Conservation (phyloP, 2,113 vertebrate genomes). For the Macaca fascicularis region DNA sequence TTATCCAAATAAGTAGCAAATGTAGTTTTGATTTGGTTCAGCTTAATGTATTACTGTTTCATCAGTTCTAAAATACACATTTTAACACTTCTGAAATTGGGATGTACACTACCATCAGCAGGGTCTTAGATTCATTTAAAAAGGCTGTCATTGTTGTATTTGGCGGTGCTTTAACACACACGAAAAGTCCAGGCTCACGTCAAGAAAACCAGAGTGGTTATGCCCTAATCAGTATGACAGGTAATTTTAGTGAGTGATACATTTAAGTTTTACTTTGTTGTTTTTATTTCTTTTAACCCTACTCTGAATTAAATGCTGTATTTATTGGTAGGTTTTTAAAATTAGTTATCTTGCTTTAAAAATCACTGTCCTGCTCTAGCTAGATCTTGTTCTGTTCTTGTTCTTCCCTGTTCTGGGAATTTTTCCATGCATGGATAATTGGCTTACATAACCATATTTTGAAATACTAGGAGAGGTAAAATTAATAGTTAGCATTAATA, state of each 20-base stretch:
- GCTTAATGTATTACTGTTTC: not conserved
- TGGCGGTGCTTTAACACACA: not conserved
- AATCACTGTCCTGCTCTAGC: not conserved
- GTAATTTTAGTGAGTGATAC: not conserved
- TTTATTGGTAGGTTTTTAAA: not conserved
- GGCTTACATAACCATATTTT: not conserved
- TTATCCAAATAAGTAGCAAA: not conserved
- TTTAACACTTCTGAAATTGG: not conserved
- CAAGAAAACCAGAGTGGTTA: not conserved
- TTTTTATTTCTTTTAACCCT: not conserved
- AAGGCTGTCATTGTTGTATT: not conserved
- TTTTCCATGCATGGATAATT: not conserved
- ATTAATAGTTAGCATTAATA: not conserved
- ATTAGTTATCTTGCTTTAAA: not conserved
- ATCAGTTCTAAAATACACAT: not conserved
- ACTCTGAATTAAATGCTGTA: not conserved
- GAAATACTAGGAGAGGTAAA: not conserved
- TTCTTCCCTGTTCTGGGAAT: not conserved
- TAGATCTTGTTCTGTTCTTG: not conserved
- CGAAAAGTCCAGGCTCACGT: not conserved
- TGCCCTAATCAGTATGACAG: not conserved
- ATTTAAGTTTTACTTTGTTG: not conserved
- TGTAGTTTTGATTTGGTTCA: not conserved
- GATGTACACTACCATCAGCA: not conserved
- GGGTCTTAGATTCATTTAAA: not conserved